These are phyloP conservation scores for Deilephila porcellus DNA, from an alignment of 2,888 invertebrate genomes.

Conservation along the genomic window DNA sequence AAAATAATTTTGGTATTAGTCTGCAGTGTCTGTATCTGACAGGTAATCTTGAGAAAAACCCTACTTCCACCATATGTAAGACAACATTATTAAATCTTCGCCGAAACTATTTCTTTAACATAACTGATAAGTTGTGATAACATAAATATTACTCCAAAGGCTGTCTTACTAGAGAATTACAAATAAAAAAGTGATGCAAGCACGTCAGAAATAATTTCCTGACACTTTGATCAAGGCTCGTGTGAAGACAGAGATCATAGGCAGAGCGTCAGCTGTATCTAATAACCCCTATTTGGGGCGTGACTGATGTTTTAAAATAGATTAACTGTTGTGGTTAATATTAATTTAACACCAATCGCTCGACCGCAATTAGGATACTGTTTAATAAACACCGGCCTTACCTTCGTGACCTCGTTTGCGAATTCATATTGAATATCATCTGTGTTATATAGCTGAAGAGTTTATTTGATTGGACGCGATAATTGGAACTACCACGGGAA, in stretches of 20 bases:
- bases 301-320: not conserved
- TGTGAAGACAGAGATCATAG: not conserved
- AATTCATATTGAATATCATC: not conserved
- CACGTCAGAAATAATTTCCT: no score
- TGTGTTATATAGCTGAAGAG: no score
- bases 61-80: no score
- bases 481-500: no score
- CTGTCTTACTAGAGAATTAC: no score
- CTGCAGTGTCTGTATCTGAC: not conserved
- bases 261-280: not conserved
- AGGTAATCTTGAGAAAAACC: no score
- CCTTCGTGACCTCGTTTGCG: not conserved
- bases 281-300: not conserved
- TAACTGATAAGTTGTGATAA: no score
- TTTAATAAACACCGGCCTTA: not conserved
- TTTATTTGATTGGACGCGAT: no score
- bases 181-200: no score
- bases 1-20: not conserved
- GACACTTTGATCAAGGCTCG: not conserved
- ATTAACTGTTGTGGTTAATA: slow-evolving; percentile 6
- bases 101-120: no score
- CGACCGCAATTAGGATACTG: slow-evolving; percentile 1
- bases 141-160: no score
- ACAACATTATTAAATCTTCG: no score
- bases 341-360: slow-evolving; percentile 11